Evolutionary conservation across 2,888 invertebrate genomes (phyloP), one percentile per base, ranked within the genome.

Genomic region (Latrodectus hesperus): DNA sequence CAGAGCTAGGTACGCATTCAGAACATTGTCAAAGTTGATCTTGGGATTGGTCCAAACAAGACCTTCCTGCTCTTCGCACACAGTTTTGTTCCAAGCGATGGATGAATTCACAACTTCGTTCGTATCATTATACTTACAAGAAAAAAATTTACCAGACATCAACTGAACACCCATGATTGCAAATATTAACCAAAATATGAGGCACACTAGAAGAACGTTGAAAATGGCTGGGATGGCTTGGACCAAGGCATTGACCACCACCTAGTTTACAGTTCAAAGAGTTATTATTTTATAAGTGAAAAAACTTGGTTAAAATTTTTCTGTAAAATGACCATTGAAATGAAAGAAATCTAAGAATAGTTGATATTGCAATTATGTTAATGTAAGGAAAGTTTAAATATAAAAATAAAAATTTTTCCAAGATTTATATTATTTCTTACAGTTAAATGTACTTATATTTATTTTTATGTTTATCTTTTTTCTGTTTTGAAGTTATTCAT

Each of bases 191-290:
- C 99, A 99, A 94, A 99, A 99, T 94, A 99, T 98, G 93, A 99
- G 96, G 94, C 99, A 99, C 93, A 99, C 99, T 93, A 99, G 95
- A 93, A 99, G 94, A 94, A 99, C 99, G 94, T 99, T 98, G 95
- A 98, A 98, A 95, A 99, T 99, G 94, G 98, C 97, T 93, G 99
- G 99, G 94, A 99, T 99, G 93, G 99, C 98, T 94, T 98, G 98
- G 92, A 99, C 97, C 93, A 99, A 94, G 91, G 99, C 99, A 94
- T 99, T 99, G 92, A 99, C 99, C 92, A 99, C 99, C 93, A 99
- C 98, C 98, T 98, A 65, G 10, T 38, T 38, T 38, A 38, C 38
- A 38, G 6, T 38, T 38, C 38, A 38, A 38, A 4, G 6, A 38
- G 38, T 38, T 38, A 38, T 38, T 38, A 38, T 38, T 38, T 38